Percentiles rank a stretch among this genome's conserved stretches.
Conservation (phyloP, 2,888 invertebrate genomes). For the Pandemis cinnamomeana region DNA sequence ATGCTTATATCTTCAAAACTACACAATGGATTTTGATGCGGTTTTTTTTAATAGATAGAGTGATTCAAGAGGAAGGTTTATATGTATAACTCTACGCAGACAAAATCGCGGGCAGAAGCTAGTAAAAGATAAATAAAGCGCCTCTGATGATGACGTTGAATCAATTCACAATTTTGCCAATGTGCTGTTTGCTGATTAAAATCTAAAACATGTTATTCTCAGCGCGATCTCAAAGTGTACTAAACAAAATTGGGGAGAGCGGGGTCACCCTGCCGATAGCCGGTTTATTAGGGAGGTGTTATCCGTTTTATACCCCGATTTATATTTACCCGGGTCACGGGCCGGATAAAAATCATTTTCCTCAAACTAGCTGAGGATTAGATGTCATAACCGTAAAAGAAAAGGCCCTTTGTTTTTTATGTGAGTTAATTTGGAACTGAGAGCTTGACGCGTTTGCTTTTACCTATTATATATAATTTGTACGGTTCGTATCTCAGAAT, state of each 20-base stretch:
- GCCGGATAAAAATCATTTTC: slow-evolving; percentile 42
- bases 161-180: no score
- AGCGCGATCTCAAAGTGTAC: slow-evolving; percentile 23
- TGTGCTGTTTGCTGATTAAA: no score
- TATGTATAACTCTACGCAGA: no score
- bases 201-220: neutral
- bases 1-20: no score
- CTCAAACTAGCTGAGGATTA: slow-evolving; percentile 38
- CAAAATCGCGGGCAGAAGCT: no score
- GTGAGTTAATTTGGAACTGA: slow-evolving; percentile 26
- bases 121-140: no score
- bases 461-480: no score
- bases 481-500: no score
- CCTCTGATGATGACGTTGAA: no score
- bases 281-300: slow-evolving; percentile 40
- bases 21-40: no score
- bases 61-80: no score
- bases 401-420: slow-evolving; percentile 26
- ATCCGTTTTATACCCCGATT: slow-evolving; percentile 40
- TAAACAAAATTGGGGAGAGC: slow-evolving; percentile 36
- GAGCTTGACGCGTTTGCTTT: neutral
- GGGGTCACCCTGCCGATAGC: slow-evolving; percentile 14
- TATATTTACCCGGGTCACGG: slow-evolving; percentile 40
- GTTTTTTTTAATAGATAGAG: no score
- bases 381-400: slow-evolving; percentile 36